Evolutionary conservation across 2,797 vertebrate species (phyloP), one percentile per base, ranked within the genome.

Genomic region (Phrynocephalus guinanensis): DNA sequence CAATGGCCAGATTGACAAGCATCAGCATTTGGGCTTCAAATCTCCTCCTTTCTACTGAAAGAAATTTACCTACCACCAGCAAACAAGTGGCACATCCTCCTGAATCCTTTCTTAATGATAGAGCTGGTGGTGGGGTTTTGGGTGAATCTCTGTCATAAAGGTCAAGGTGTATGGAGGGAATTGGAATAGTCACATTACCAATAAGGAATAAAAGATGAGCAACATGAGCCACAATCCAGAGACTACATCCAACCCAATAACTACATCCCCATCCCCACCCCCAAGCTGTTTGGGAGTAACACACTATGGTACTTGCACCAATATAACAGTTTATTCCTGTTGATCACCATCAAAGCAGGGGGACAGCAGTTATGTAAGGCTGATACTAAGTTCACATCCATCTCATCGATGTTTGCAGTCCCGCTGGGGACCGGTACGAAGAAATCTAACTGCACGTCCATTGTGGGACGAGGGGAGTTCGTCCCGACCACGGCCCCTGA

Each of bases 201-300:
- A 78, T 75, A 79, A 84, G 22, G 44, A 79, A 75, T 85, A 79
- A 2, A 13, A 66, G 72, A 84, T 70, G 52, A 87, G 86, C 87
- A 92, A 18, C 0, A 33, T 73, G 48, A 94, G 84, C 91, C 93
- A 85, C 22, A 56, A 52, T 11, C 66, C 0, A 71, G 38, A 87
- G 76, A 88, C 83, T 11, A 83, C 84, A 30, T 85, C 75, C 75
- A 44, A 44, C 2, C 38, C 13, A 4, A 33, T 48, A 84, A 79
- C 26, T 88, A 66, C n/a, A 38, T 56, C 38, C 38, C 8, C 26
- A 16, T 63, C 38, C 38, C 38, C 44, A n/a, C 88, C 88, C 86
- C 56, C 5, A 87, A 77, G 83, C 3, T 24, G 15, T 52, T 22
- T 71, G 0, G 87, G 75, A 87, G 18, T 33, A 6, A 78, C 44